These are phyloP conservation scores for Drosophila leonis DNA, from an alignment of 2,888 invertebrate genomes.

Conservation along the genomic window DNA sequence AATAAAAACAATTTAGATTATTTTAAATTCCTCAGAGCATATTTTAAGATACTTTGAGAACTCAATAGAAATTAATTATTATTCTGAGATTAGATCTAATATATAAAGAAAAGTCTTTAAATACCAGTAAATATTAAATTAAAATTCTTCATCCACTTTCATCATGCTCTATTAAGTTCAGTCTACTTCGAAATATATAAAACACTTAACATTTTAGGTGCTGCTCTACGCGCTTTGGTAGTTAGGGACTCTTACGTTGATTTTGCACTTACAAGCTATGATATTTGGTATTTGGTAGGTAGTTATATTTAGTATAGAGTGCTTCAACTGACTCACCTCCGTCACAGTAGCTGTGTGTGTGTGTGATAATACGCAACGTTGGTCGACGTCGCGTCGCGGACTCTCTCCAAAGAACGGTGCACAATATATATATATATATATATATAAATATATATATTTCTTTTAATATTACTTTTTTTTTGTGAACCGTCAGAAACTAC, in stretches of 20 bases:
- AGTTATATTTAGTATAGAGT: constrained; percentile 75
- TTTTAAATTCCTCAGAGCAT: too few relatives aligned
- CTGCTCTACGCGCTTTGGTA: constrained; percentile 12
- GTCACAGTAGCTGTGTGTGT: constrained; percentile 73
- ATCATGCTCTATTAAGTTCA: background rate
- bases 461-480: constrained; percentile 6
- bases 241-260: constrained; percentile 8
- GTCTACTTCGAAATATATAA: background rate
- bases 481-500: constrained; percentile 54
- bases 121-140: background rate
- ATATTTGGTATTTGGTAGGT: constrained; percentile 58
- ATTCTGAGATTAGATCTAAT: too few relatives aligned
- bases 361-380: constrained; percentile 50
- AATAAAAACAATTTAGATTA: too few relatives aligned
- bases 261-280: constrained; percentile 70
- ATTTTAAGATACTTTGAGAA: too few relatives aligned
- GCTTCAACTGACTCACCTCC: constrained; percentile 79
- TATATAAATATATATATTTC: background rate
- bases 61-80: too few relatives aligned
- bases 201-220: background rate
- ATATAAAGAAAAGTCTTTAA: background rate
- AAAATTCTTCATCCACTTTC: background rate
- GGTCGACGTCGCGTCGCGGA: constrained; percentile 37
- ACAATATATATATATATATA: constrained; percentile 16
- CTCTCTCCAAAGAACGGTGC: constrained; percentile 43